Evolutionary conservation across 2,113 vertebrate genomes (phyloP), one percentile per base, ranked within the genome.

Genomic region (Colinus virginianus): DNA sequence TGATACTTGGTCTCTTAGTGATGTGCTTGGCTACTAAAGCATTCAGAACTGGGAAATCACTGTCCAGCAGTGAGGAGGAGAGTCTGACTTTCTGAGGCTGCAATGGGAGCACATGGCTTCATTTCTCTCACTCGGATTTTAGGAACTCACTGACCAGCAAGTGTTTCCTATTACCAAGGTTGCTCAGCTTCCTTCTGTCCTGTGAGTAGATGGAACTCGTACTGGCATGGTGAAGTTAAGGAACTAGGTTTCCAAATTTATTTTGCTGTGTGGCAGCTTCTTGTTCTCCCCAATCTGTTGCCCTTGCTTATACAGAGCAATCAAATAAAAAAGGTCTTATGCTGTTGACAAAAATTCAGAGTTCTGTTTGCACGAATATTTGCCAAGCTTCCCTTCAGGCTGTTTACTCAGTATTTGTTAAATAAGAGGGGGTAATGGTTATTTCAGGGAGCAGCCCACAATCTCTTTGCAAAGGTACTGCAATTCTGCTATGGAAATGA

Each of bases 401-500:
- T 68, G 7, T 59, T 93, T 84, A 58, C 17, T 83, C 42, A 89
- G 42, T 16, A 6, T 70, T 85, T 78, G 26, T 78, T 85, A 70
- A 87, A 58, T 43, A 81, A 9, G 43, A 38, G 21, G 4, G 25
- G 4, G 1, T 63, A 81, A 78, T 17, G 20, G 42, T 63, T 40
- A 83, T 74, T 86, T 84, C 58, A 59, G 88, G 77, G n/a, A 34
- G 75, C 84, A 84, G 43, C 9, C 45, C 84, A 38, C 69, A 68
- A 5, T 90, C 87, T 92, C 43, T 56, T 96, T 7, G 3, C 78
- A 89, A 90, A 79, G 46, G 36, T 78, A 66, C 88, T 92, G 76
- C 63, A 91, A 84, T 92, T 94, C 89, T 51, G 43, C 3, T 23
- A 64, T 40, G 78, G 86, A 86, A 90, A 94, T 87, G 81, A 55